Base-by-base conservation (phyloP, 1,140 invertebrate species). In the Dreissena rostriformis region DNA sequence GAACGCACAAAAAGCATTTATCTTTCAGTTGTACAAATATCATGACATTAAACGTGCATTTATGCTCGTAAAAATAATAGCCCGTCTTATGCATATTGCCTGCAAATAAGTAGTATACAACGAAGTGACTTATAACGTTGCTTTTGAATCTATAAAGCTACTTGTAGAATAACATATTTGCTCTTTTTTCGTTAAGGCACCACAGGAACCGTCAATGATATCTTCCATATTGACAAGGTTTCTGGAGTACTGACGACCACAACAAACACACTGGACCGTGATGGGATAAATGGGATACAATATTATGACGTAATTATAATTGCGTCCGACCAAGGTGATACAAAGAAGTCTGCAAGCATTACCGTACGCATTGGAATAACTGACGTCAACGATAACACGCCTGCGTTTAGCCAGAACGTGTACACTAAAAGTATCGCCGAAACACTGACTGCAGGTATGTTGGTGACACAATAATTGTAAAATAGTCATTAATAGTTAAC, bases 331-430 rank as follows among this genome's bases (percentile, higher is more conserved):
- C 49, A 68, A 19, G 85, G 85, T 17, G 66, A 66, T 6, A 17
- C 85, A 24, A 29, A 72, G 12, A 28, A 14, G 24, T 71, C 57
- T 49, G 67, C 53, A 0, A 55, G 73, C 14, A 55, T 26, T 15
- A 77, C 74, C 15, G 55, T 88, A 2, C 29, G 70, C 24, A 72
- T 88, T 0, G 52, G 63, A 15, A 26, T 86, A 19, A 68, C 26
- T 14, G 87, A 88, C 26, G 72, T 81, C n/a, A 88, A 88, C 29
- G 87, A 88, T 65, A 88, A 88, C 76, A 66, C 78, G 7, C 87
- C 87, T 14, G 77, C 79, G 4, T 87, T 87, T 73, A 28, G 24
- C n/a, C 79, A 80, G 53, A 65, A 80, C 29, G 24, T 77, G 2
- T 87, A 87, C 63, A 73, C 68, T 29, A 22, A 67, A 24, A 51